phyloP scores from a whole-genome alignment of 2,888 invertebrate species.

The Ennomos erosarius region DNA sequence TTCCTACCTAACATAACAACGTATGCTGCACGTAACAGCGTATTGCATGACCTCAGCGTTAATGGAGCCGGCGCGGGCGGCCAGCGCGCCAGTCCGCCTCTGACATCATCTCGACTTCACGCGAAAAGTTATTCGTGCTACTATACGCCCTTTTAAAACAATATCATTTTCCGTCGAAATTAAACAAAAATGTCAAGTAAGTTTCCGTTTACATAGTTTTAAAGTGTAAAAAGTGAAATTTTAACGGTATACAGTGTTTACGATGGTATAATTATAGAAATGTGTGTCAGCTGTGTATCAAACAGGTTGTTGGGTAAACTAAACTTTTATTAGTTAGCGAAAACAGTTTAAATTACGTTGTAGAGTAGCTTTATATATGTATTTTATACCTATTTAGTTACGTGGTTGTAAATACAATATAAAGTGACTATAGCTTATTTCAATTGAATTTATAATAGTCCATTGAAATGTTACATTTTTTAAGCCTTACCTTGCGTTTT shows the following conservation, averaged over 20 bases:
- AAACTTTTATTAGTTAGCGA: background rate
- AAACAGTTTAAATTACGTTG: background rate
- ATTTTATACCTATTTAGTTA: background rate
- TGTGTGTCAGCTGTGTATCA: constrained; percentile 25
- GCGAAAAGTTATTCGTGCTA: background rate
- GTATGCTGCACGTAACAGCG: constrained; percentile 3
- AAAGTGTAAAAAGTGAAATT: background rate
- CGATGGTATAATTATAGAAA: constrained; percentile 20
- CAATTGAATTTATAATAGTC: no score
- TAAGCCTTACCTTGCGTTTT: no score
- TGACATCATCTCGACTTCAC: constrained; percentile 21
- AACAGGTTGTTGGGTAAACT: constrained; percentile 17
- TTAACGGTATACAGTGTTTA: constrained; percentile 18
- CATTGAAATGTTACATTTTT: no score
- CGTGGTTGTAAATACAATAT: background rate
- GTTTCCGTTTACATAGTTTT: constrained; percentile 4
- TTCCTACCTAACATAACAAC: constrained; percentile 12
- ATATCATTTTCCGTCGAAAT: background rate
- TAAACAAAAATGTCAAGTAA: constrained; percentile 19
- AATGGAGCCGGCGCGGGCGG: constrained; percentile 21
- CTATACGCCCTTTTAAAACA: background rate
- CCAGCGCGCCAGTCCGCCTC: constrained; percentile 8
- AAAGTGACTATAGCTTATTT: constrained; percentile 2
- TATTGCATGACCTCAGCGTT: constrained; percentile 40
- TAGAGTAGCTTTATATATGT: no score